Conservation (phyloP, 2,797 vertebrate species). For the Tadarida brasiliensis region DNA sequence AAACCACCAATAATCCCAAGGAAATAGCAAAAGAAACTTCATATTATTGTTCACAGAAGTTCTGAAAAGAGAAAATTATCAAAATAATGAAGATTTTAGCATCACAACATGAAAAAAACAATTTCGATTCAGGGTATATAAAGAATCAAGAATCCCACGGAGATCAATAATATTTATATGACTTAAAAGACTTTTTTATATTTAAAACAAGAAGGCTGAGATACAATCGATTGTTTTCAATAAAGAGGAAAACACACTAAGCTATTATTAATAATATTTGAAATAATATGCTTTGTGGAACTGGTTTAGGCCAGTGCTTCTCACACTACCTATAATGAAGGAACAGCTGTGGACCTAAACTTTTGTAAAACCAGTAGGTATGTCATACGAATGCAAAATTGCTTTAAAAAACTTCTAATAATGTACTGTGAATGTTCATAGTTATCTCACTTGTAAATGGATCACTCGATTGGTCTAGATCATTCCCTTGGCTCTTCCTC, state of each 20-base stretch:
- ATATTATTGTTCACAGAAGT: background rate
- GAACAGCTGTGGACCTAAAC: background rate
- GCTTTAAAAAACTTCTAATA: background rate
- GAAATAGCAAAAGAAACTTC: constrained; percentile 34
- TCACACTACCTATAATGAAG: background rate
- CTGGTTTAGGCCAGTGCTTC: background rate
- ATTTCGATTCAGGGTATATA: background rate
- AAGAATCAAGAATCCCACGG: background rate
- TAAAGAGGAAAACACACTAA: constrained; percentile 42
- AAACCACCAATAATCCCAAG: constrained; percentile 46
- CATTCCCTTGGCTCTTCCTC: background rate
- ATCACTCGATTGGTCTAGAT: background rate
- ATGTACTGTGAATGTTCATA: background rate
- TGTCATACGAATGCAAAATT: background rate
- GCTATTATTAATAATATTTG: background rate
- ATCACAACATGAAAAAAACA: constrained; percentile 31
- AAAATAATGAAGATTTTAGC: constrained; percentile 34
- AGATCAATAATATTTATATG: background rate
- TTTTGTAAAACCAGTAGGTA: background rate
- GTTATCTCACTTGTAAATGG: background rate
- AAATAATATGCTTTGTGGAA: constrained; percentile 16
- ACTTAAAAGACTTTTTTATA: background rate
- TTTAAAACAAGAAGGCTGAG: background rate
- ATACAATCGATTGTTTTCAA: constrained; percentile 32
- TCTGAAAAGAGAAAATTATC: constrained; percentile 57